Evolutionary conservation across 1,140 invertebrate species (phyloP), one percentile per base, ranked within the genome.

Genomic region (Drosophila sulfurigaster): DNA sequence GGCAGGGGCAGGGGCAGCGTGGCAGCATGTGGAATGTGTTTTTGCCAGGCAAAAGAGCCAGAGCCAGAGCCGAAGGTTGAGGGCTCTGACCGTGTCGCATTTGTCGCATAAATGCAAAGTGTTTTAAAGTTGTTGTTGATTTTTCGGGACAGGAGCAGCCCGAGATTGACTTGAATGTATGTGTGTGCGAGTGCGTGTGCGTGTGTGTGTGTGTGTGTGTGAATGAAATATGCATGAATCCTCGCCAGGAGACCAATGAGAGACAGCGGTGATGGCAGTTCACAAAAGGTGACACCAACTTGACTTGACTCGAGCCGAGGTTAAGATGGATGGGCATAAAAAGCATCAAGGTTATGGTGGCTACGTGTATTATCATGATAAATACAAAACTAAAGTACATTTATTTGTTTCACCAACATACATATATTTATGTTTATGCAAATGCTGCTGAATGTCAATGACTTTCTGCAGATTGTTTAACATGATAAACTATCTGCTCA

Each of bases 61-160:
- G 41, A 43, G 41, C 11, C 11, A 11, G 38, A 11, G 32, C 20
- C 2, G 41, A 10, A 13, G 46, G n/a, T 32, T 30, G 30, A 62
- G 81, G 66, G 62, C 25, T 52, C 38, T 15, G 60, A 59, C 51
- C 72, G 81, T 80, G 58, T 71, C 69, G 83, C 81, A 75, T 86
- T 72, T 76, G 60, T 71, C 63, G 66, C 82, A 68, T 59, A 74
- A 82, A 74, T 82, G 82, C 64, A 78, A 81, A 83, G 79, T 75
- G 70, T 73, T 78, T 80, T 68, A 64, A 80, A 79, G 62, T 85
- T 81, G 63, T 78, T 77, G 78, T 77, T 78, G 66, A 76, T 71
- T 75, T 25, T 69, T 75, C 58, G 28, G 32, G 41, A 46, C 51
- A 68, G 57, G 38, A 46, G 52, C 52, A 58, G 45, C 16, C 72